Conservation (phyloP, 2,888 invertebrate species). For the Anoplius nigerrimus region DNA sequence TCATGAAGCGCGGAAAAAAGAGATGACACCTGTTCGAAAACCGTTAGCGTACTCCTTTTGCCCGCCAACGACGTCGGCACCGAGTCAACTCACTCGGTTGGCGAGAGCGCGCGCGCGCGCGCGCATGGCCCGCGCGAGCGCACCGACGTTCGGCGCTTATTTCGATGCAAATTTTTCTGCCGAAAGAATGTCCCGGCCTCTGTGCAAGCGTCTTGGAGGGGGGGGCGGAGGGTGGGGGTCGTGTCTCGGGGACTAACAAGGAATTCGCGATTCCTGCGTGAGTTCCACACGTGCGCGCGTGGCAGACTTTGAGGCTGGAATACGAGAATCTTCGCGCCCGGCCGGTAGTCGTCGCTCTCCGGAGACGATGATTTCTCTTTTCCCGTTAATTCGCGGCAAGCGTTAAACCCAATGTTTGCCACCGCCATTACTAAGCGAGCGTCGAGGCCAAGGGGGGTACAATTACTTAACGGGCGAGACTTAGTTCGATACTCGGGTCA, state of each 20-base stretch:
- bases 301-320: no score
- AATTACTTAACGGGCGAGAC: neutral
- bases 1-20: slow-evolving; percentile 68
- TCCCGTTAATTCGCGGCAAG: no score
- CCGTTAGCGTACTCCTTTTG: slow-evolving; percentile 67
- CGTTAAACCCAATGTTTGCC: no score
- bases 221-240: no score
- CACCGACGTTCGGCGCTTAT: neutral
- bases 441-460: neutral
- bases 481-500: neutral
- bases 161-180: slow-evolving; percentile 7
- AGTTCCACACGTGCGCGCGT: no score
- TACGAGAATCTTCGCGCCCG: no score
- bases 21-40: slow-evolving; percentile 68
- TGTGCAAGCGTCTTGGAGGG: neutral
- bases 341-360: no score
- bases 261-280: no score
- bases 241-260: no score
- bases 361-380: no score
- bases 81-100: neutral
- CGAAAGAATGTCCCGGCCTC: neutral
- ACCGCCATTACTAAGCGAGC: neutral
- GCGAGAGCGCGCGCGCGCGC: neutral
- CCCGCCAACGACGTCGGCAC: slow-evolving; percentile 57
- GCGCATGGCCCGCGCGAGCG: neutral